A percentile compares a stretch with the other conserved stretches of the same genome.
Conservation (phyloP, 2,113 vertebrate species). For the Bubo bubo region DNA sequence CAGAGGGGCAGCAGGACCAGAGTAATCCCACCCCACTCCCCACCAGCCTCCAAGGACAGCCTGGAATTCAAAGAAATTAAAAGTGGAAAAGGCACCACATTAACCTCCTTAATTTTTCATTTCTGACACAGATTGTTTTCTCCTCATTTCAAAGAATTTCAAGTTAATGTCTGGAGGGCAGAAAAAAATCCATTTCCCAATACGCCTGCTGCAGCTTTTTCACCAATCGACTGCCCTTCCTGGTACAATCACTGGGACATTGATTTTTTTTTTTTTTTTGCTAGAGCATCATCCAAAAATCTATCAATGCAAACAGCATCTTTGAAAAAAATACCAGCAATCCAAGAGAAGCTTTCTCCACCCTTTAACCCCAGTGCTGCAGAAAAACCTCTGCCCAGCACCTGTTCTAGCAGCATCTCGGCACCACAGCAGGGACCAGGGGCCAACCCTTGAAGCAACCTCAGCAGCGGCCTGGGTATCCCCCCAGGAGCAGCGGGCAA, state of each 20-base stretch:
- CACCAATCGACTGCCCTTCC: constrained; percentile 87
- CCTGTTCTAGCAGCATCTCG: fast-evolving
- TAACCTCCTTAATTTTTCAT: constrained; percentile 81
- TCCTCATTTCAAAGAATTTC: constrained; percentile 87
- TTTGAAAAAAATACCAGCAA: constrained; percentile 52
- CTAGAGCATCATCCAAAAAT: constrained; percentile 88
- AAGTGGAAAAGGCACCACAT: constrained; percentile 68
- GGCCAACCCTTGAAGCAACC: fast-evolving
- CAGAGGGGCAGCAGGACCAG: fast-evolving
- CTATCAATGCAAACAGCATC: constrained; percentile 84
- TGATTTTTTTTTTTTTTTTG: constrained; percentile 79
- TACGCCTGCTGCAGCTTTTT: constrained; percentile 83
- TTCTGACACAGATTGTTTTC: constrained; percentile 81
- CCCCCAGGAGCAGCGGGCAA: not conserved
- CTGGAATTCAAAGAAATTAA: constrained; percentile 64
- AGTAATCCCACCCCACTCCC: not conserved
- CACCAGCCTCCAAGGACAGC: constrained; percentile 64
- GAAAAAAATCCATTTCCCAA: constrained; percentile 92
- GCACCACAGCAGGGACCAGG: not conserved
- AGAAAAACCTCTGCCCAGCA: not conserved
- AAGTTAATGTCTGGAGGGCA: constrained; percentile 86
- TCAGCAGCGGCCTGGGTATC: not conserved
- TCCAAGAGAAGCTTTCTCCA: not conserved
- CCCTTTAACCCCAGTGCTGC: constrained; percentile 29
- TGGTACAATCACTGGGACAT: constrained; percentile 85